Percentiles rank a stretch among this genome's conserved stretches.
Conservation (phyloP, 2,113 vertebrate genomes). For the Balaeniceps rex region DNA sequence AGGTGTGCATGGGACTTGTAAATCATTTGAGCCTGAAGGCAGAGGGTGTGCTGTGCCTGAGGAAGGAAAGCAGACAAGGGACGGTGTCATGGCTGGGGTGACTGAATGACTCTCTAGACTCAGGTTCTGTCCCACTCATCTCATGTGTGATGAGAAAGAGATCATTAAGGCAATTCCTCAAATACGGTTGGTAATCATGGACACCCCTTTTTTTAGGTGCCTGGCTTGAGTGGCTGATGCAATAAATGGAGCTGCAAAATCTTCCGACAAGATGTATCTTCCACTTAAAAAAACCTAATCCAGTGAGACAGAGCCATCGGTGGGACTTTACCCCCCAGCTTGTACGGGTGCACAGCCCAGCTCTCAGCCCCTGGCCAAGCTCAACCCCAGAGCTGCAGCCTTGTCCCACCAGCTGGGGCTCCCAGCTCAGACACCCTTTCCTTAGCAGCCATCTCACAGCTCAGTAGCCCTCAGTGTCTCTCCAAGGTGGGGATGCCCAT, state of each 20-base stretch:
- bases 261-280: neutral
- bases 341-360: neutral
- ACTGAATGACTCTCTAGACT: neutral
- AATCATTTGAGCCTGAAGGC: neutral
- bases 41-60: neutral
- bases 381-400: neutral
- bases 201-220: neutral
- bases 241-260: neutral
- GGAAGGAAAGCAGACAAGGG: neutral
- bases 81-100: neutral
- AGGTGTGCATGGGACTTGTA: no score
- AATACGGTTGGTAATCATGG: rapidly evolving
- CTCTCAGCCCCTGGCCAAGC: neutral
- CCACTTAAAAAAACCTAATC: neutral
- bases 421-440: neutral
- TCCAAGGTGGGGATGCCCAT: neutral
- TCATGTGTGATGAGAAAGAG: neutral
- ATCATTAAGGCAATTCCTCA: neutral
- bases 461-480: neutral
- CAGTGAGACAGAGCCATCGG: neutral
- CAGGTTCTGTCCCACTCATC: neutral
- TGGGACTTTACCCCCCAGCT: rapidly evolving
- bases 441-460: neutral
- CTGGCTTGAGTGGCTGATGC: neutral
- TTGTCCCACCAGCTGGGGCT: rapidly evolving